These are phyloP conservation scores for Drosophila mettleri DNA, from an alignment of 2,888 invertebrate species.

Conservation along the genomic window DNA sequence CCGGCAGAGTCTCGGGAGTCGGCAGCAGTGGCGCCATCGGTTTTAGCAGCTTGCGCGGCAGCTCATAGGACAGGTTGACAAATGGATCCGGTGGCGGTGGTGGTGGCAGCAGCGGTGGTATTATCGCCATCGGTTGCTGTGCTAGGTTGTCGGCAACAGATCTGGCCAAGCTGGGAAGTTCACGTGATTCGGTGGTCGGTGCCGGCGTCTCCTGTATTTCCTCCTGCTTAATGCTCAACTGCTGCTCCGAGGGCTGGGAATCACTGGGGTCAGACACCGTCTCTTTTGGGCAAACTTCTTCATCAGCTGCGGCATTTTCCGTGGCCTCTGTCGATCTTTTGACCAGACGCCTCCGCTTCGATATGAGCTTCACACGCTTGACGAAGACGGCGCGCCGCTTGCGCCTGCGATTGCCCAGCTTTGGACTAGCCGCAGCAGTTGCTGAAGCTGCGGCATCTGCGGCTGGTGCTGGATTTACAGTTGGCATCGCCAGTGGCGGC, in stretches of 20 bases:
- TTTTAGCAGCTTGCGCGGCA: conserved; percentile 31
- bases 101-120: conserved; percentile 66
- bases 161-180: not conserved
- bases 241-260: conserved; percentile 15
- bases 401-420: not conserved
- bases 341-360: conserved; percentile 33
- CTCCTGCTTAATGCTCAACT: conserved; percentile 34
- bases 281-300: not conserved
- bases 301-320: not conserved
- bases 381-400: conserved; percentile 30
- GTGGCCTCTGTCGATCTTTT: not conserved
- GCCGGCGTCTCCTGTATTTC: not conserved
- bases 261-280: not conserved
- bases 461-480: not conserved
- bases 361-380: conserved; percentile 35
- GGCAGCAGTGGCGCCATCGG: not conserved
- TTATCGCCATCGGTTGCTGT: conserved; percentile 43
- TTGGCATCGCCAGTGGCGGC: conserved; percentile 22
- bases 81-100: conserved; percentile 59
- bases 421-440: not conserved
- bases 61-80: conserved; percentile 41
- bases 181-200: no score
- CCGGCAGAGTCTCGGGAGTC: not conserved
- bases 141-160: not conserved
- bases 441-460: not conserved